A percentile compares a stretch with the other conserved stretches of the same genome.
phyloP scores from a whole-genome alignment of 2,888 invertebrate genomes.

The Rhamnusium bicolor region DNA sequence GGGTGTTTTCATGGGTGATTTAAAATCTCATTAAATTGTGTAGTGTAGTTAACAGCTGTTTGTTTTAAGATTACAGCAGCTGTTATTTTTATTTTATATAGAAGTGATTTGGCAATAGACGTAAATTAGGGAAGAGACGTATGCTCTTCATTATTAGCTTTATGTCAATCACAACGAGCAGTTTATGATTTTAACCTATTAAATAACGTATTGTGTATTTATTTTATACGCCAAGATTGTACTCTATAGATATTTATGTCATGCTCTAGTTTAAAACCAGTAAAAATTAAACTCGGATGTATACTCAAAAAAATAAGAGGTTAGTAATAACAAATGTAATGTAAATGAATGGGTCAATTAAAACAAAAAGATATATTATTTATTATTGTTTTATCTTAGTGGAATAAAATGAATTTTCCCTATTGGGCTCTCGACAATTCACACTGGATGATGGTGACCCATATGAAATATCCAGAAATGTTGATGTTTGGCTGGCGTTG shows the following conservation, averaged over 20 bases:
- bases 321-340: too few species aligned
- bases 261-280: too few species aligned
- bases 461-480: too few species aligned
- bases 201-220: neutral
- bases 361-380: too few species aligned
- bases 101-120: constrained; percentile 6
- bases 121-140: neutral
- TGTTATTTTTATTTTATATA: constrained; percentile 25
- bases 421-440: too few species aligned
- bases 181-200: neutral
- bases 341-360: too few species aligned
- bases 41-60: constrained; percentile 32
- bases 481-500: too few species aligned
- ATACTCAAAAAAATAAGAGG: too few species aligned
- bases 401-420: too few species aligned
- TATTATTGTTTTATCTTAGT: too few species aligned
- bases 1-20: constrained; percentile 30
- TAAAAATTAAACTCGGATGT: too few species aligned
- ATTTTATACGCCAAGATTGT: neutral
- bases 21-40: constrained; percentile 27
- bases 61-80: constrained; percentile 17
- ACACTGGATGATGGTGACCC: too few species aligned
- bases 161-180: neutral
- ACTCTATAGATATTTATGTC: neutral
- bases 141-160: constrained; percentile 10